Evolutionary conservation across 2,888 invertebrate species (phyloP).

Genomic region (Erebia palarica): DNA sequence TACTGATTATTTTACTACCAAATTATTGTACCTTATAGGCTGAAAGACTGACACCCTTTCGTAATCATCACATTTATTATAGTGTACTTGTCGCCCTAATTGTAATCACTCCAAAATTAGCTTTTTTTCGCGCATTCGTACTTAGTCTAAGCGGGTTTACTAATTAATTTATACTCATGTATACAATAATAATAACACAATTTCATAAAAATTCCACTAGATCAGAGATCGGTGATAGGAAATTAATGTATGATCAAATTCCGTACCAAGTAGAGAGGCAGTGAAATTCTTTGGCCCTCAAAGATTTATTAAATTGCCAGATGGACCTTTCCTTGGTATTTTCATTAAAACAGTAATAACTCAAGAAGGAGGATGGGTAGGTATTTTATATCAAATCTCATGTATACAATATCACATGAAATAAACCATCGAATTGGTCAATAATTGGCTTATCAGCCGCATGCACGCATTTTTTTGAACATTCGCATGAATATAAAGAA

Average conservation of each 20-base stretch:
- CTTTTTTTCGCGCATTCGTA: too few relatives aligned
- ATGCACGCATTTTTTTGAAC: too few relatives aligned
- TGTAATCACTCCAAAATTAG: too few relatives aligned
- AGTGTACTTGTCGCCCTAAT: too few relatives aligned
- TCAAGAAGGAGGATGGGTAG: background rate
- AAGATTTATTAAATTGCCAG: constrained; percentile 6
- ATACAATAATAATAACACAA: background rate
- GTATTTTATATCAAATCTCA: background rate
- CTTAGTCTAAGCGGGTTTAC: too few relatives aligned
- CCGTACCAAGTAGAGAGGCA: background rate
- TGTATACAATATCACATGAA: background rate
- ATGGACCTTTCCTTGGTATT: constrained; percentile 6
- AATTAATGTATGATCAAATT: constrained; percentile 1
- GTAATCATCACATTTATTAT: too few relatives aligned
- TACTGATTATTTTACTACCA: too few relatives aligned
- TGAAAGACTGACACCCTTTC: too few relatives aligned
- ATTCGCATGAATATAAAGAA: too few relatives aligned
- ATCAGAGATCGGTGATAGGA: background rate
- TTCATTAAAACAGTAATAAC: constrained; percentile 3
- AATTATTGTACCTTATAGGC: too few relatives aligned
- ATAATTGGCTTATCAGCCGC: too few relatives aligned
- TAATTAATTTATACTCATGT: too few relatives aligned
- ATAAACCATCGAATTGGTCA: background rate
- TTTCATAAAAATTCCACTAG: background rate
- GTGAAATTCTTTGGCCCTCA: background rate